Evolutionary conservation across 2,888 invertebrate species (phyloP), one percentile per base, ranked within the genome.

Genomic region (Geophilus truncorum): DNA sequence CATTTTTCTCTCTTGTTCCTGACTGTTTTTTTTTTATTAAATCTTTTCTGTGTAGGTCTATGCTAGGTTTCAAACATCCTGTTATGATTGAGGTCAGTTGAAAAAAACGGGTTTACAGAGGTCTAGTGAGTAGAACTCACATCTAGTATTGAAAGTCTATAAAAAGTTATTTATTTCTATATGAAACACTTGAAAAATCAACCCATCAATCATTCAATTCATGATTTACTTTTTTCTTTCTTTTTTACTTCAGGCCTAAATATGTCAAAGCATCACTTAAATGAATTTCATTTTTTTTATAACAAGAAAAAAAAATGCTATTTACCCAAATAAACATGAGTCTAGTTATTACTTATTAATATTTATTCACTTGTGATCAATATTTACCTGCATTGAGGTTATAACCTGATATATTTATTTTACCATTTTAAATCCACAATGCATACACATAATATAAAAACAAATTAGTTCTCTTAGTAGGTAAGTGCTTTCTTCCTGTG

Each of bases 401-500:
- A 62, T 23, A 23, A 62, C 21, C 10, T 18, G 18, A 5, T 18
- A 9, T 7, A 15, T 57, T 57, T 57, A 21, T 62, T 12, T 62
- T 62, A 21, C n/a, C 18, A n/a, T 23, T 62, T 23, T 23, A 21
- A 23, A 23, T 23, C 10, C 57, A 62, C 21, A 23, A 62, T 23
- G 15, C 40, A 62, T 21, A 62, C n/a, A n/a, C n/a, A n/a, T n/a
- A n/a, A n/a, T n/a, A n/a, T n/a, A 9, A 36, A 62, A 62, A 18
- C 18, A 62, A 62, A 62, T 62, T 62, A 23, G 57, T 62, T 62
- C n/a, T n/a, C n/a, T 23, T 62, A 21, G 21, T 57, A 40, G 40
- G 40, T 57, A 62, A 62, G 23, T 62, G 57, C 57, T 62, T 21
- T 62, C 57, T 62, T 62, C 57, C 57, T 62, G 57, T 62, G 57